Base-by-base conservation (phyloP, 2,797 vertebrate genomes). In the Iguana delicatissima region DNA sequence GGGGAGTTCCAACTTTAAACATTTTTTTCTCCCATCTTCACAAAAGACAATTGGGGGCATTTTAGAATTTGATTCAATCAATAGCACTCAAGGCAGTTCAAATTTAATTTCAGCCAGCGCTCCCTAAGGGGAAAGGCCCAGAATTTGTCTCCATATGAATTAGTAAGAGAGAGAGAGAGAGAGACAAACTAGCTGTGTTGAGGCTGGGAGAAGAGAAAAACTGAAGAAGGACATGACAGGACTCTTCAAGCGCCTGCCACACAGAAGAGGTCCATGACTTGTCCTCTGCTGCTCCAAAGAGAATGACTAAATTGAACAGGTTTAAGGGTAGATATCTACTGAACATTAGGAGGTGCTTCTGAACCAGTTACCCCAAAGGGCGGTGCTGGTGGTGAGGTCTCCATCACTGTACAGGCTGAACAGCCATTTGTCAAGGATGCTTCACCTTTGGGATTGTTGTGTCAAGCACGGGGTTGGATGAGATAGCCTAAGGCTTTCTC, bases 11-110 rank as follows among this genome's bases (percentile, higher is more conserved):
- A 55, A 74, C 26, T 77, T 55, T 18, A 55, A 81, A 42, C 14
- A 6, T 38, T 69, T 64, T 16, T 69, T 64, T 16, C 26, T 69
- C 80, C 50, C 18, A 26, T 84, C 42, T 50, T 38, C 72, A 84
- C 20, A 20, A 76, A 0, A 76, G 72, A 52, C 55, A 35, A 52
- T 32, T 35, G 42, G 42, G 29, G 42, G 62, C 88, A 76, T 42
- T 89, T 59, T 73, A 59, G 72, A 52, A 52, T 80, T 46, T n/a
- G 62, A 80, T 69, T 50, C 72, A 29, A 55, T 90, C 85, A 50
- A 81, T n/a, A 64, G 4, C 32, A 77, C 80, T 87, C 73, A 67
- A 74, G 72, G 20, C 26, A 32, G 20, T 59, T 59, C 46, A 83
- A 87, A 67, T 87, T 82, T 76, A 90, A 76, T 87, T 38, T 82